phyloP scores from a whole-genome alignment of 1,140 invertebrate species.

The Bombus balteatus region DNA sequence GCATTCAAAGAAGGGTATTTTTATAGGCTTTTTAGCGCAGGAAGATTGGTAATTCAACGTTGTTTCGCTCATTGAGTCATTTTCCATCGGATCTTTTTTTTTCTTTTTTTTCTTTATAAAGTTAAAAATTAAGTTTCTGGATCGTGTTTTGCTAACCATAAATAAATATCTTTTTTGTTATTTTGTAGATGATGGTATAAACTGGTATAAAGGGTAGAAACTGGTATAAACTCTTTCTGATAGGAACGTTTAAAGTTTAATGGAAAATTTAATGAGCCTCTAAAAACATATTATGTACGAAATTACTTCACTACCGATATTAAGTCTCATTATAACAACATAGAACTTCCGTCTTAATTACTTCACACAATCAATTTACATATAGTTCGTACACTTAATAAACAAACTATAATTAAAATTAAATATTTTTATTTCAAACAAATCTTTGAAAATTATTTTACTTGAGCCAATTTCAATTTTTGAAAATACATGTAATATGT shows the following conservation, averaged over 20 bases:
- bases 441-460: background rate
- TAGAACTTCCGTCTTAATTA: background rate
- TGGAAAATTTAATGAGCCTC: background rate
- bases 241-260: background rate
- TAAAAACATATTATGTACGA: background rate
- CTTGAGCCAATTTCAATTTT: background rate
- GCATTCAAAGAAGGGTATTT: background rate
- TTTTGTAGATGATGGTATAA: background rate
- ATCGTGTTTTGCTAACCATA: background rate
- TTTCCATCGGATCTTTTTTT: no score
- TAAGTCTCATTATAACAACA: background rate
- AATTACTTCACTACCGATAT: background rate
- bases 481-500: no score
- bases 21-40: background rate
- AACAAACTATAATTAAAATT: no score
- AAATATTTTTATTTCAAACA: background rate
- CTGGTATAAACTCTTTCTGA: background rate
- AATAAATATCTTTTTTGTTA: background rate
- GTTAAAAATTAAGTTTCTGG: background rate
- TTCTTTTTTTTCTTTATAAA: no score
- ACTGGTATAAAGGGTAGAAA: background rate
- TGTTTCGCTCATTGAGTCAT: no score
- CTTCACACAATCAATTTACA: background rate
- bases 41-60: no score
- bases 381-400: background rate